phyloP scores from a whole-genome alignment of 2,888 invertebrate genomes.

The Hypsopygia costalis region DNA sequence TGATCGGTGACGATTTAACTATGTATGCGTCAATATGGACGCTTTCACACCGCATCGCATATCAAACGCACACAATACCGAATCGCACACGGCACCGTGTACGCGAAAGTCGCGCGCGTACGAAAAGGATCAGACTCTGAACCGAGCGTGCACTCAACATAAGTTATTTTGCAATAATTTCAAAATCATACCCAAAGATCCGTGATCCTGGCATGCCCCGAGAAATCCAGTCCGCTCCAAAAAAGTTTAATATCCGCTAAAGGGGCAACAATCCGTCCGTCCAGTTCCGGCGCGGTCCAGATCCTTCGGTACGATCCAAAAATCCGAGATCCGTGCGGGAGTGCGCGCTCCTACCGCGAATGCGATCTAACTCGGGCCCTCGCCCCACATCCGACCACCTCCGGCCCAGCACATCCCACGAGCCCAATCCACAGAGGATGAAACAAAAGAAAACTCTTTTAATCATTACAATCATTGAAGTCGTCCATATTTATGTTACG shows the following conservation, averaged over 20 bases:
- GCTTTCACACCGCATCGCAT: too few species aligned
- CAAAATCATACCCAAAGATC: conserved; percentile 75
- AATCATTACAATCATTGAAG: conserved; percentile 44
- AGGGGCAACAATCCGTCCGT: conserved; percentile 9
- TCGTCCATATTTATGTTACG: conserved; percentile 6
- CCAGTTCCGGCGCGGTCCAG: conserved; percentile 16
- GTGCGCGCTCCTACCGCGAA: conserved; percentile 38
- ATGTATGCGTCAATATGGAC: too few species aligned
- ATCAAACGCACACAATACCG: too few species aligned
- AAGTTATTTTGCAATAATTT: conserved; percentile 70
- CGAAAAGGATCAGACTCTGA: too few species aligned
- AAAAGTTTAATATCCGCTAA: conserved; percentile 1
- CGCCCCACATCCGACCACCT: conserved; percentile 40
- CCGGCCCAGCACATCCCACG: conserved; percentile 67
- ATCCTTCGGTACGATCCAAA: conserved; percentile 32
- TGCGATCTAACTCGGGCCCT: conserved; percentile 24
- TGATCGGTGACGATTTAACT: too few species aligned
- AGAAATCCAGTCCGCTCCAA: conserved; percentile 31
- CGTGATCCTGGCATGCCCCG: conserved; percentile 32
- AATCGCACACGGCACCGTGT: too few species aligned
- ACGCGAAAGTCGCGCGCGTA: too few species aligned
- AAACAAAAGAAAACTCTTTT: conserved; percentile 78
- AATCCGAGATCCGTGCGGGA: conserved; percentile 43
- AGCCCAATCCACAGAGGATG: conserved; percentile 78
- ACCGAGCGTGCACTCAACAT: conserved; percentile 73